phyloP scores from a whole-genome alignment of 1,140 invertebrate species.

The Adoxophyes honmai region DNA sequence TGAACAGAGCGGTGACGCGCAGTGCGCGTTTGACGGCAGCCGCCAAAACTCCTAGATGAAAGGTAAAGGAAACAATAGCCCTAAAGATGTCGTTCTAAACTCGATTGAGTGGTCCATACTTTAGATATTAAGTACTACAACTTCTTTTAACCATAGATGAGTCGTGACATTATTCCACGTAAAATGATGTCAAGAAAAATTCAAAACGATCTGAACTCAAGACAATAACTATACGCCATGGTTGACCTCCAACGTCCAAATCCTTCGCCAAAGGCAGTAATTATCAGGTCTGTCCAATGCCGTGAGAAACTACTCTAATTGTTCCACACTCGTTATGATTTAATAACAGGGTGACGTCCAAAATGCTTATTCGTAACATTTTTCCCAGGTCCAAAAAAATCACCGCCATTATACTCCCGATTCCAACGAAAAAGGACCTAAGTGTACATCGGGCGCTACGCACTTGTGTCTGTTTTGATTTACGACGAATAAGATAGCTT shows the following conservation, averaged over 20 bases:
- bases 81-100: too few species aligned
- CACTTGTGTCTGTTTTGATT: not conserved
- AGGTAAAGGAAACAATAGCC: too few species aligned
- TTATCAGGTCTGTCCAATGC: conserved; percentile 30
- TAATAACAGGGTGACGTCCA: conserved; percentile 54
- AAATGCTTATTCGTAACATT: conserved; percentile 46
- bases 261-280: conserved; percentile 28
- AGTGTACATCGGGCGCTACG: not conserved
- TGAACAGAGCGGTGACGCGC: too few species aligned
- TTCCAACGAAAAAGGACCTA: not conserved
- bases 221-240: conserved; percentile 13
- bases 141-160: too few species aligned
- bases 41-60: too few species aligned
- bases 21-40: too few species aligned
- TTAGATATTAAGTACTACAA: too few species aligned
- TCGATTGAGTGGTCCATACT: too few species aligned
- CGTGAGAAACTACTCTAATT: conserved; percentile 48
- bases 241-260: conserved; percentile 26
- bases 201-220: too few species aligned
- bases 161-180: too few species aligned
- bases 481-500: not conserved
- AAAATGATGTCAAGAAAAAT: too few species aligned
- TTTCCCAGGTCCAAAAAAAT: conserved; percentile 43
- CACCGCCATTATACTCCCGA: conserved; percentile 32
- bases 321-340: conserved; percentile 39